These are phyloP conservation scores for Leptestheria dahalacensis DNA, from an alignment of 1,140 invertebrate species.

Conservation along the genomic window DNA sequence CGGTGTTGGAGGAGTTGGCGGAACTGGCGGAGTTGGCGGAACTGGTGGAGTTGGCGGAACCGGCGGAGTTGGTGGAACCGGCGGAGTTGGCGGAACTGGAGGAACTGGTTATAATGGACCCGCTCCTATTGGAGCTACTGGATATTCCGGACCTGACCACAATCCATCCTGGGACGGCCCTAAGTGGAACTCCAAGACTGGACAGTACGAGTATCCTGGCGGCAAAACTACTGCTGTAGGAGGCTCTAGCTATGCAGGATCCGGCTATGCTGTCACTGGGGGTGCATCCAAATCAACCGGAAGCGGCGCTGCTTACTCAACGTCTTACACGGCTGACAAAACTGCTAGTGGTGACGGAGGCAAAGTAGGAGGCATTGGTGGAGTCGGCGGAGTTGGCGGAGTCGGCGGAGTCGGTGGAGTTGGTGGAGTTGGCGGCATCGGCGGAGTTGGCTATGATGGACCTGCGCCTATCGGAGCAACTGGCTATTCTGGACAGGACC, in stretches of 20 bases:
- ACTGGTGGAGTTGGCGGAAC: slow-evolving; percentile 10
- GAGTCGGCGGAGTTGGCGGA: slow-evolving; percentile 15
- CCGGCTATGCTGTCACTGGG: no score
- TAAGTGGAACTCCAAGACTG: no score
- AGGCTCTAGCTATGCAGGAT: background rate
- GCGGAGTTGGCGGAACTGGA: slow-evolving; percentile 10
- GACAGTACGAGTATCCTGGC: no score
- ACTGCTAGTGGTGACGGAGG: no score
- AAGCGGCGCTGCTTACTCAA: no score
- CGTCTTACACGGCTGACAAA: no score
- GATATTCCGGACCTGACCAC: background rate
- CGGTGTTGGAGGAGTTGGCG: slow-evolving; percentile 12
- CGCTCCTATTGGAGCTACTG: slow-evolving; percentile 3
- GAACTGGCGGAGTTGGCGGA: slow-evolving; percentile 11
- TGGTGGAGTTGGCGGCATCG: slow-evolving; percentile 17
- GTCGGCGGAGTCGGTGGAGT: background rate
- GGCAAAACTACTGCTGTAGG: no score
- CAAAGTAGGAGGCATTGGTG: slow-evolving; percentile 2
- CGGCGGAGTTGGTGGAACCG: slow-evolving; percentile 12
- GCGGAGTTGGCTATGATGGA: slow-evolving; percentile 14
- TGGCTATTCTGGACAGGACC: slow-evolving; percentile 9
- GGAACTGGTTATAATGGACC: slow-evolving; percentile 10
- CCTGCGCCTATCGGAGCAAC: slow-evolving; percentile 4
- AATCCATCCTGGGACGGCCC: no score
- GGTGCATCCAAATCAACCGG: no score